Evolutionary conservation across 2,113 vertebrate genomes (phyloP), one percentile per base, ranked within the genome.

Genomic region (Catharus bicknelli): DNA sequence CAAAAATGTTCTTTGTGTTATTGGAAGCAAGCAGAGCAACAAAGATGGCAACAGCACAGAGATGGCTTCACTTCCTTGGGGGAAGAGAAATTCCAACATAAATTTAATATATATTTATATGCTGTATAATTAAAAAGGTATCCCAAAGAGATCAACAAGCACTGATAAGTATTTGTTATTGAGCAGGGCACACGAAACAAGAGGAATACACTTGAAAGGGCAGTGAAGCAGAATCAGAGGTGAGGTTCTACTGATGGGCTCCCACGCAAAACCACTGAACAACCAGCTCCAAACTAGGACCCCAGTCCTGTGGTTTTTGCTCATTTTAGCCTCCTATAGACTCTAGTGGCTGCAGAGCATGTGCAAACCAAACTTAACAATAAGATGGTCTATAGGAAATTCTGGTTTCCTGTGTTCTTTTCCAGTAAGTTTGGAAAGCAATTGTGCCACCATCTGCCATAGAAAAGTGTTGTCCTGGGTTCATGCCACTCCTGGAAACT

Each of bases 1-100:
- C 57, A 96, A 88, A 95, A 96, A 96, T 83, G 94, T 94, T 96
- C 51, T 93, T 66, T 92, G 40, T 87, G 42, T 78, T 62, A 92
- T 87, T 92, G 93, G 86, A 91, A 95, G 55, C 48, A 87, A 94
- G 83, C 32, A 92, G 64, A 94, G 83, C 32, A 92, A 62, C 48
- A 94, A 92, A 92, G 21, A 86, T 51, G 26, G 47, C 53, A 95
- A 95, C 25, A 90, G 45, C 83, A 89, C 38, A 32, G 20, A 57
- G 70, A 36, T 92, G 68, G 93, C 55, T 92, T 92, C 42, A 83
- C n/a, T 83, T 91, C 83, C 90, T 84, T 79, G 43, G 17, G 54
- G 76, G 38, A 93, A 88, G 21, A 74, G 32, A 95, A 54, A 90
- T 86, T 91, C 74, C 54, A 91, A 73, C 19, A 62, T 29, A 32